Evolutionary conservation across 2,888 invertebrate species (phyloP).

Genomic region (Epistrophe eligans): DNA sequence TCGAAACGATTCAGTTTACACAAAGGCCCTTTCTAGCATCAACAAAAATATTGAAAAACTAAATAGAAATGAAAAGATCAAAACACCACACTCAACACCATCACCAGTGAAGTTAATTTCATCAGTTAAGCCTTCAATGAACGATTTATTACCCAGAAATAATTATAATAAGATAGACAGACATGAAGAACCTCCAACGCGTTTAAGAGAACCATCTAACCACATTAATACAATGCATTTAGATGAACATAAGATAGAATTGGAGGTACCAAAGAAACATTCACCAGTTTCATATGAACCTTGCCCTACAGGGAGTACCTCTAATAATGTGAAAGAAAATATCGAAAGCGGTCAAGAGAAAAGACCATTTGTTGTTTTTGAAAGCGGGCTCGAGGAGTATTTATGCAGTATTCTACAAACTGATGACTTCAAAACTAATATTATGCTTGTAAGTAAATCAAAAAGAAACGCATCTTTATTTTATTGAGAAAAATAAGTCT

Average conservation of each 20-base stretch:
- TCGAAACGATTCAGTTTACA: conserved; percentile 78
- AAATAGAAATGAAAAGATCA: conserved; percentile 31
- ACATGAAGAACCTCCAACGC: background rate
- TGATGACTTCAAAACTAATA: conserved; percentile 79
- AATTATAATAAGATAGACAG: background rate
- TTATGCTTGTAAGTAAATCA: conserved; percentile 67
- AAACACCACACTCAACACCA: conserved; percentile 9
- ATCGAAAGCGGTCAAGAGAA: background rate
- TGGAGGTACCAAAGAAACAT: background rate
- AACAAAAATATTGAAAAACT: conserved; percentile 80
- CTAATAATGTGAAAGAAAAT: background rate
- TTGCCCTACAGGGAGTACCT: background rate
- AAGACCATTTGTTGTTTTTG: conserved; percentile 79
- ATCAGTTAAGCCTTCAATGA: background rate
- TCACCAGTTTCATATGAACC: conserved; percentile 15
- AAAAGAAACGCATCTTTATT: background rate
- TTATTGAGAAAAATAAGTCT: too few relatives aligned
- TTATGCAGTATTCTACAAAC: conserved; percentile 79
- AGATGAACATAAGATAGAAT: background rate
- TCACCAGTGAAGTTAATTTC: background rate
- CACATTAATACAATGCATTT: background rate
- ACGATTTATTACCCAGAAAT: background rate
- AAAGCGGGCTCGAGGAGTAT: conserved; percentile 79
- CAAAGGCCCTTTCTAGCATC: conserved; percentile 79
- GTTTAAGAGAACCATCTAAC: background rate